Base-by-base conservation (phyloP, 1,140 invertebrate genomes). In the Drosophila auraria region DNA sequence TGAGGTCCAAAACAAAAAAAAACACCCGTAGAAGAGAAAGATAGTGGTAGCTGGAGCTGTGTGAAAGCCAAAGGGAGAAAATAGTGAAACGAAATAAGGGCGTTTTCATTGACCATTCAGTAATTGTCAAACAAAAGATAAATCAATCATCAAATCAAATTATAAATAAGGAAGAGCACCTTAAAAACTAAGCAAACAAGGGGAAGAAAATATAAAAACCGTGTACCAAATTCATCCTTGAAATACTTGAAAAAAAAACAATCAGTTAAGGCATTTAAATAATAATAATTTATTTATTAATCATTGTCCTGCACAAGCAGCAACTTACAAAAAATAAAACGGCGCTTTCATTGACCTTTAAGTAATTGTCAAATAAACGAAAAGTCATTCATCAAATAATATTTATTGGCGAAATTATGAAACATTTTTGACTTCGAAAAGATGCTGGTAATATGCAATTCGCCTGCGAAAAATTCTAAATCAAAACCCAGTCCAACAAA, bases 91-190 rank as follows among this genome's bases (percentile, higher is more conserved):
- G n/a, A 70, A 58, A 73, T 60, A 72, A 73, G 70, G 70, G 70
- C 70, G 68, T 72, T 73, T 73, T 73, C 66, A 53, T 53, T 44
- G 70, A 7, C 42, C 51, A 59, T 72, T 72, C 38, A 50, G 56
- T 60, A 50, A 73, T 60, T 73, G 70, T 73, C 70, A 73, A 73
- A 73, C 70, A 73, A 72, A 51, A 20, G 36, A 51, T 51, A 72
- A 30, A 73, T 73, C 68, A 73, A 72, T 73, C 70, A 60, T 60
- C 23, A 36, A 30, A 73, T 36, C 30, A 60, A 72, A 36, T 36
- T 42, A 2, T 1, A 8, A 4, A 51, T 12, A 33, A 1, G 12
- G 6, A 30, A 33, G 14, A 36, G 11, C 58, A 20, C n/a, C 44
- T 33, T 7, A 17, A 23, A 40, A 14, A 30, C 8, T 12, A 17